Conservation (phyloP, 2,797 vertebrate species). For the Chiloscyllium punctatum region DNA sequence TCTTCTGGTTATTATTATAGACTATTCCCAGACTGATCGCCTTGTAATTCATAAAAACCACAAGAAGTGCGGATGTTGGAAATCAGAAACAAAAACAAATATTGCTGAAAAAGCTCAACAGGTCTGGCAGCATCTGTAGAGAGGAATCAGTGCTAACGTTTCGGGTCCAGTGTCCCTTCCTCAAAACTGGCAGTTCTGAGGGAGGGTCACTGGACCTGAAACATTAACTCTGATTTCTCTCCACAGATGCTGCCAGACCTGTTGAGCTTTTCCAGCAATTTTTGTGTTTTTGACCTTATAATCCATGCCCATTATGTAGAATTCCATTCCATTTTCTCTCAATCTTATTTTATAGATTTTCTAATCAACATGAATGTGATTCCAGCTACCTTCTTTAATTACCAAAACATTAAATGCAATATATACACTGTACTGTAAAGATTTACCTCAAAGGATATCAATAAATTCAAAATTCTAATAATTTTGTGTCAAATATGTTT, state of each 20-base stretch:
- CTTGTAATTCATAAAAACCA: not conserved
- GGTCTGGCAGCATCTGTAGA: too few relatives aligned
- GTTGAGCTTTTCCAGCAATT: too few relatives aligned
- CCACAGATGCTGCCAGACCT: too few relatives aligned
- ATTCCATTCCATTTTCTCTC: not conserved
- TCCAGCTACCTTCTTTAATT: conserved; percentile 4
- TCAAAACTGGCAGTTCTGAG: too few relatives aligned
- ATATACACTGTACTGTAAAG: not conserved
- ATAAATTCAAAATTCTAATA: conserved; percentile 34
- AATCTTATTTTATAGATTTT: not conserved
- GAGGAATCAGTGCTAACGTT: too few relatives aligned
- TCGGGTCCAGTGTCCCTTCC: too few relatives aligned
- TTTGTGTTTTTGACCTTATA: not conserved
- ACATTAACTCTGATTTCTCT: too few relatives aligned
- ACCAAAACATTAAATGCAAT: not conserved
- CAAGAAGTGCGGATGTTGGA: too few relatives aligned
- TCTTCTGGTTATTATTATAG: not conserved
- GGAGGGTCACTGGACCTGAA: too few relatives aligned
- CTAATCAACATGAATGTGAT: not conserved
- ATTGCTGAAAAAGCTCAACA: too few relatives aligned
- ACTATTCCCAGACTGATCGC: not conserved
- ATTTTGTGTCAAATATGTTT: conserved; percentile 14
- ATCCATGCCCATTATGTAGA: not conserved
- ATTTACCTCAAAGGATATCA: not conserved
- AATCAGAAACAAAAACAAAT: too few relatives aligned